Conservation (phyloP, 2,888 invertebrate species). For the Zaprionus lineosus region DNA sequence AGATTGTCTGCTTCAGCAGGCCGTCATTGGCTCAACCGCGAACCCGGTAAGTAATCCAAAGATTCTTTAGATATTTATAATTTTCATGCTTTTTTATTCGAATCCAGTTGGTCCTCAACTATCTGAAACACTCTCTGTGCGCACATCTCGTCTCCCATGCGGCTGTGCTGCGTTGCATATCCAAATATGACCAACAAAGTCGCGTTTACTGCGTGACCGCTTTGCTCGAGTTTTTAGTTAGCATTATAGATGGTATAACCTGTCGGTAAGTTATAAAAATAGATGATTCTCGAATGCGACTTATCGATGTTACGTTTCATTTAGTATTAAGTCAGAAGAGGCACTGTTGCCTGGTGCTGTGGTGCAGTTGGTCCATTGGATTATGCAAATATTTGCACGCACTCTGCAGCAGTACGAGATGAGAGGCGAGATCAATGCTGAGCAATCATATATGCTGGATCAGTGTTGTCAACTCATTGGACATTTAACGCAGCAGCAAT, state of each 20-base stretch:
- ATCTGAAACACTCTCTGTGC: slow-evolving; percentile 94
- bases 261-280: slow-evolving; percentile 77
- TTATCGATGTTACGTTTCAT: not conserved
- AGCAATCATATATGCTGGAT: slow-evolving; percentile 86
- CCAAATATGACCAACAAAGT: slow-evolving; percentile 93
- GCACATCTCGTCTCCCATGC: slow-evolving; percentile 96
- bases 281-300: not conserved
- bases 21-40: slow-evolving; percentile 95
- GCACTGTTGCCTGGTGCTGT: slow-evolving; percentile 91
- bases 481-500: slow-evolving; percentile 88
- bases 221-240: slow-evolving; percentile 92
- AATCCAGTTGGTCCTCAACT: slow-evolving; percentile 91
- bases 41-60: slow-evolving; percentile 85
- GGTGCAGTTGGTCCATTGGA: slow-evolving; percentile 91
- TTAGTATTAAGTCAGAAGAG: slow-evolving; percentile 93
- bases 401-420: slow-evolving; percentile 77
- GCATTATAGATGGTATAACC: slow-evolving; percentile 86
- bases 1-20: slow-evolving; percentile 96
- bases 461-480: slow-evolving; percentile 88
- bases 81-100: not conserved
- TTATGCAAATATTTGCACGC: slow-evolving; percentile 87
- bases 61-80: not conserved
- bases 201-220: slow-evolving; percentile 95
- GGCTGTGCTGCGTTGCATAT: slow-evolving; percentile 93
- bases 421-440: slow-evolving; percentile 72